Conservation (phyloP, 30 jellyfish, hydroid and myxozoan genomes). For the Hydractinia echinata region DNA sequence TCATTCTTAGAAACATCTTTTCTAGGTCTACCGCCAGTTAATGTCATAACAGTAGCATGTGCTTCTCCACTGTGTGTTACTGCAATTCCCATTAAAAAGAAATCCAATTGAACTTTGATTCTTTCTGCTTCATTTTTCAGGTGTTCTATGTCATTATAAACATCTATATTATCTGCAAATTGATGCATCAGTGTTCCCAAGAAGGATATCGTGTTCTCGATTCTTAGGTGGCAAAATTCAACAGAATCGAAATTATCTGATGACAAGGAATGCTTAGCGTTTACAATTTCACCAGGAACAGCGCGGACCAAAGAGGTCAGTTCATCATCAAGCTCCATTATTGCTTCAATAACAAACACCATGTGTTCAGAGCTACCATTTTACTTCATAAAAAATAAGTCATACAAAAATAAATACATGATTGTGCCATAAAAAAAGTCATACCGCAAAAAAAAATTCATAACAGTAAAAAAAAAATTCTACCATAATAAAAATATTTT, state of each 20-base stretch:
- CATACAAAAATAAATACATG: too few relatives aligned
- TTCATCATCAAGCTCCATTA: too few relatives aligned
- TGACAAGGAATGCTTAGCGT: neutral
- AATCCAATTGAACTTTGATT: neutral
- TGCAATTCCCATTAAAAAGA: neutral
- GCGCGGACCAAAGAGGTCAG: neutral
- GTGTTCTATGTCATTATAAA: neutral
- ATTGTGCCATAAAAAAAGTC: too few relatives aligned
- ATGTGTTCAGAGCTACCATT: too few relatives aligned
- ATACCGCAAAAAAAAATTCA: too few relatives aligned
- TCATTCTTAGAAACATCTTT: conserved; percentile 15
- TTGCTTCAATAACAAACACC: too few relatives aligned
- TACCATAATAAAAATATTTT: too few relatives aligned
- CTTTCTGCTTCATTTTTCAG: conserved; percentile 13
- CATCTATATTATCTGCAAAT: neutral
- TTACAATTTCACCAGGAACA: neutral
- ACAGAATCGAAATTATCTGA: neutral
- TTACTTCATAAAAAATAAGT: too few relatives aligned
- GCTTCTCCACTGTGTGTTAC: neutral
- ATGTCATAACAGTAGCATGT: neutral
- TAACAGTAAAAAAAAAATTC: too few relatives aligned
- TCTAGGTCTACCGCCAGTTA: conserved; percentile 36
- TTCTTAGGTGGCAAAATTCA: neutral
- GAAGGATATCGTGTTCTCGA: neutral
- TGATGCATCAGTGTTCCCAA: neutral